Evolutionary conservation across 92 coral and sea anemone genomes (phyloP), one percentile per base, ranked within the genome.

Genomic region (Heteractis magnifica): DNA sequence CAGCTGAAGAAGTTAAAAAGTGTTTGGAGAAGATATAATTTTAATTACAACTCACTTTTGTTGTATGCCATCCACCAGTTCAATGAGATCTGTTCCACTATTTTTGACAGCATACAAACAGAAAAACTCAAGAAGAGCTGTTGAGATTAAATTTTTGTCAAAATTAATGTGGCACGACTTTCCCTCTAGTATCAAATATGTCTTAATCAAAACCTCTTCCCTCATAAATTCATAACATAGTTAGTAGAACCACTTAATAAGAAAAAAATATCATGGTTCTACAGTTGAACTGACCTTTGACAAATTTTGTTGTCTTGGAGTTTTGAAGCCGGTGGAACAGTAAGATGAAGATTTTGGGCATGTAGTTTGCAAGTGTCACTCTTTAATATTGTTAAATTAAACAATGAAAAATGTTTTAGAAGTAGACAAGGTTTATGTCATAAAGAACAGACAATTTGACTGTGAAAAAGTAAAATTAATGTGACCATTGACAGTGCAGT

Each of bases 231-330:
- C 34, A 26, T 34, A 34, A 34, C 44, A 34, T 34, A 34, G 44
- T 34, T 2, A 34, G 44, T 34, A 2, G 44, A 34, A 34, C 44
- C 44, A 34, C 44, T 34, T 34, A 34, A 7, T 13, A 56, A 16
- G 62, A 56, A 16, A 56, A 18, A 12, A 18, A 56, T 5, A 4
- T 10, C 0, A 56, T 12, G 4, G 16, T 12, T 12, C 16, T 56
- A 12, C 62, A 56, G 16, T 10, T 12, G 16, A 16, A 65, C 79
- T 87, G 77, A 95, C 98, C 97, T 89, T 94, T 96, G 8, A 96
- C 89, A 88, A 92, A 96, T 86, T 96, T 96, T 52, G 99, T 96
- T 16, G 99, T 96, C 86, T 96, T 96, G 15, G 99, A 96, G 73
- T 93, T 94, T 58, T 94, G 98, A 15, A 94, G 86, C 52, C 99